phyloP scores from a whole-genome alignment of 2,113 vertebrate genomes.

The Actinemys pallida region DNA sequence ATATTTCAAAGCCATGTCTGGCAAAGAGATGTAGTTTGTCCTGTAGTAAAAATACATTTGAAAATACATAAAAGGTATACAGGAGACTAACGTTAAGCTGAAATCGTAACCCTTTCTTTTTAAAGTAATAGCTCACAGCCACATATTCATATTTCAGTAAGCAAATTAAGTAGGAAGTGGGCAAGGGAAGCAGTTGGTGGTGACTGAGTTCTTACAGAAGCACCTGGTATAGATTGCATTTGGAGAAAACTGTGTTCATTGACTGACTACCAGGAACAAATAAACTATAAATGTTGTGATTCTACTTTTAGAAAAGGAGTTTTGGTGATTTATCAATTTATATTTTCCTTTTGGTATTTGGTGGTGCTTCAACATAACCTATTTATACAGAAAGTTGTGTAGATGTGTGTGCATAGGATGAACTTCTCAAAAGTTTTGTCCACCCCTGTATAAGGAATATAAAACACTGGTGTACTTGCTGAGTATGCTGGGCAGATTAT shows the following conservation, averaged over 20 bases:
- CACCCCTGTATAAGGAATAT: not conserved
- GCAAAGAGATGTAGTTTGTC: not conserved
- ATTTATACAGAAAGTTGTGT: not conserved
- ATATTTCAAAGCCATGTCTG: not conserved
- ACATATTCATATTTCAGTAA: constrained; percentile 25
- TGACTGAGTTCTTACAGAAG: constrained; percentile 26
- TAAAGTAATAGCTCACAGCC: not conserved
- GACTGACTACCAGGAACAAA: not conserved
- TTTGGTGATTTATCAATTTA: constrained; percentile 70
- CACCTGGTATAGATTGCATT: not conserved
- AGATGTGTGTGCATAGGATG: not conserved
- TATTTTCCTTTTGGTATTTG: constrained; percentile 75
- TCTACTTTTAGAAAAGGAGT: constrained; percentile 43
- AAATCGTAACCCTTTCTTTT: not conserved
- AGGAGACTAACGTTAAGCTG: not conserved
- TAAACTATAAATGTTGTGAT: not conserved
- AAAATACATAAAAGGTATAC: not conserved
- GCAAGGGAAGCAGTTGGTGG: not conserved
- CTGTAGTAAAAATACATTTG: not conserved
- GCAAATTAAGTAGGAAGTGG: constrained; percentile 5
- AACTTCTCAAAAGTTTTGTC: not conserved
- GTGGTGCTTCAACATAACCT: constrained; percentile 44
- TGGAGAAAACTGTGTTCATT: not conserved
- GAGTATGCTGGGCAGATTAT: not conserved
- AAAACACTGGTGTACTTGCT: not conserved